Base-by-base conservation (phyloP, 2,113 vertebrate genomes). In the Albula glossodonta region DNA sequence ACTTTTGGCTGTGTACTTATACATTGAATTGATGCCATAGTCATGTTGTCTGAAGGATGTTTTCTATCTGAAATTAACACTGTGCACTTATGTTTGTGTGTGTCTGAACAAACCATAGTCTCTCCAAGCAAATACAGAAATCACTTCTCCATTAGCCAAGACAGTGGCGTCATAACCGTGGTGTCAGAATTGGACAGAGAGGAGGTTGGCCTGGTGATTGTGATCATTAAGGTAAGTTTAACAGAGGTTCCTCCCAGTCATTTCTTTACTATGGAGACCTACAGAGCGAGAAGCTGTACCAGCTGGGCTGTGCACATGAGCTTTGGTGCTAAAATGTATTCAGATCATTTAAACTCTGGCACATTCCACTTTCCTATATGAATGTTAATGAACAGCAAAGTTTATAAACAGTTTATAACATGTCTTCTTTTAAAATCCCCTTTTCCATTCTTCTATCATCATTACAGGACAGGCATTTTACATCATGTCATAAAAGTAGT, bases 161-260 rank as follows among this genome's bases (percentile, higher is more conserved):
- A 48, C 57, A 92, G 48, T 50, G 96, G 96, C 78, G 86, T 92
- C 48, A 31, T 97, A 86, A 89, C 92, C 80, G 89, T 96, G 79
- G 31, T 1, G 7, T 86, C 78, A 0, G 0, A 25, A 53, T 1
- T 96, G 31, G 94, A 97, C 92, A 93, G 96, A 89, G 96, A 97
- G 91, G 83, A 89, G 51, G 90, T 95, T 88, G 85, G 87, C 0
- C 85, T 25, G 2, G 89, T 96, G 56, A 51, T 91, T 4, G 22
- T 97, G 84, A 85, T 51, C 90, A 94, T 97, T 88, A 90, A 95
- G 96, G 96, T 97, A 95, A 6, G 22, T n/a, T 56, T 3, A 60
- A 25, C 0, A 52, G 84, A 22, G 63, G 12, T 8, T 17, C 22
- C 10, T 74, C 22, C 70, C 70, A 31, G 5, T 10, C 63, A 70